Base-by-base conservation (phyloP, 2,113 vertebrate species). In the Serinus canaria region DNA sequence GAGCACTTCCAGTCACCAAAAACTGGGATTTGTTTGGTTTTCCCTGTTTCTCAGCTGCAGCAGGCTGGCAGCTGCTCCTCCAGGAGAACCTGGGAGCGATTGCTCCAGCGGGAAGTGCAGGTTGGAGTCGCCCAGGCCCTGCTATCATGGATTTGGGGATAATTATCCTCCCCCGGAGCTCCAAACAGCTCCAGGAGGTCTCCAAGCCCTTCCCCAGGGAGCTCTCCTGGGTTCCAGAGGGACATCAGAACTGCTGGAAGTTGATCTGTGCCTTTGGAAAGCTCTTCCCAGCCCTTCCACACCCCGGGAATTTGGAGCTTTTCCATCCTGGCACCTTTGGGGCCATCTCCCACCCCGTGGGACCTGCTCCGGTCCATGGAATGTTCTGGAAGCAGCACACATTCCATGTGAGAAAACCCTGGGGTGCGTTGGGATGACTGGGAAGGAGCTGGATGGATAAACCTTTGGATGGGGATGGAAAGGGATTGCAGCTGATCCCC, bases 51-150 rank as follows among this genome's bases (percentile, higher is more conserved):
- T 20, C 5, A 79, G 49, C 47, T 5, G 1, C 64, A 78, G 56
- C 56, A 79, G 78, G 62, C 30, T 64, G 70, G 46, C 87, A 88
- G 90, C 70, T 72, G 66, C 87, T 91, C 53, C 6, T 7, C 74
- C 6, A 4, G 69, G 37, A 84, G 92, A 82, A 55, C 18, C 44
- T 43, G 50, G 55, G 58, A 85, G 74, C 0, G 1, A 21, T 0
- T 1, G 7, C 24, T 8, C n/a, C 2, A 0, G 6, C 0, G 3
- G 49, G 16, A 83, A 87, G 63, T 0, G 0, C 52, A 5, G 2
- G 10, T 82, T 49, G 6, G 14, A 77, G 83, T 33, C 0, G 0
- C 37, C 16, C 24, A 7, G 30, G 12, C 14, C 25, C 28, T 64
- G 49, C 19, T 0, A 1, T 3, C 0, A 0, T 1, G 44, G 56